Evolutionary conservation across 2,797 vertebrate genomes (phyloP).

Genomic region (Chelidonichthys spinosus): DNA sequence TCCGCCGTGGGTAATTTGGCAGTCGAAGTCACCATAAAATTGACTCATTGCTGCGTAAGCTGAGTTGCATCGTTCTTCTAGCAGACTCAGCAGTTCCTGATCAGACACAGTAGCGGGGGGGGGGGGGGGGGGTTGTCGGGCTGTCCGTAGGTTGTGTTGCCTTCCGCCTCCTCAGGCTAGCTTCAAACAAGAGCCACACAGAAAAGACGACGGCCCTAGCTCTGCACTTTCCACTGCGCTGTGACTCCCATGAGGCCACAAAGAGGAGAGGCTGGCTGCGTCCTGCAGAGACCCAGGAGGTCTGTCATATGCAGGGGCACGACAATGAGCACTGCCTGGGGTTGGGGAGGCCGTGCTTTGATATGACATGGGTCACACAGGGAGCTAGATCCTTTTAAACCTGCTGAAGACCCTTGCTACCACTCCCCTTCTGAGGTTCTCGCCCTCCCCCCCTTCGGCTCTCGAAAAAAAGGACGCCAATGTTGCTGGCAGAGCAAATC

Average conservation of each 20-base stretch:
- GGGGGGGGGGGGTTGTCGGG: too few species aligned
- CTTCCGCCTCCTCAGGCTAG: slow-evolving; percentile 66
- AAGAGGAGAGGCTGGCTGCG: slow-evolving; percentile 78
- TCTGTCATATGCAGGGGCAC: slow-evolving; percentile 81
- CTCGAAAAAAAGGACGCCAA: slow-evolving; percentile 20
- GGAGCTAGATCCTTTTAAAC: slow-evolving; percentile 80
- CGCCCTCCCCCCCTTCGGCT: slow-evolving; percentile 75
- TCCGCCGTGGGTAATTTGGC: background rate
- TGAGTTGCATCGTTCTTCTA: slow-evolving; percentile 33
- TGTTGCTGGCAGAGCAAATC: background rate
- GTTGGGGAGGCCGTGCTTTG: slow-evolving; percentile 81
- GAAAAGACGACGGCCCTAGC: slow-evolving; percentile 57
- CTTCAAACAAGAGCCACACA: slow-evolving; percentile 38
- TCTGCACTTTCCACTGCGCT: slow-evolving; percentile 70
- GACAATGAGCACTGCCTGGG: slow-evolving; percentile 83
- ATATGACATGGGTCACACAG: slow-evolving; percentile 85
- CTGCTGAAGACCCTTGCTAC: slow-evolving; percentile 66
- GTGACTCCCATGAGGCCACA: slow-evolving; percentile 69
- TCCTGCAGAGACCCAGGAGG: slow-evolving; percentile 85
- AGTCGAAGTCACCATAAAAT: background rate
- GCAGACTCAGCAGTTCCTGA: slow-evolving; percentile 73
- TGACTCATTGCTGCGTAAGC: slow-evolving; percentile 6
- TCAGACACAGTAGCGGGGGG: slow-evolving; percentile 66
- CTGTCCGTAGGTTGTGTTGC: slow-evolving; percentile 34
- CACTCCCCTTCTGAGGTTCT: slow-evolving; percentile 73